Evolutionary conservation across 2,113 vertebrate species (phyloP).

Genomic region (Hippocampus zosterae): DNA sequence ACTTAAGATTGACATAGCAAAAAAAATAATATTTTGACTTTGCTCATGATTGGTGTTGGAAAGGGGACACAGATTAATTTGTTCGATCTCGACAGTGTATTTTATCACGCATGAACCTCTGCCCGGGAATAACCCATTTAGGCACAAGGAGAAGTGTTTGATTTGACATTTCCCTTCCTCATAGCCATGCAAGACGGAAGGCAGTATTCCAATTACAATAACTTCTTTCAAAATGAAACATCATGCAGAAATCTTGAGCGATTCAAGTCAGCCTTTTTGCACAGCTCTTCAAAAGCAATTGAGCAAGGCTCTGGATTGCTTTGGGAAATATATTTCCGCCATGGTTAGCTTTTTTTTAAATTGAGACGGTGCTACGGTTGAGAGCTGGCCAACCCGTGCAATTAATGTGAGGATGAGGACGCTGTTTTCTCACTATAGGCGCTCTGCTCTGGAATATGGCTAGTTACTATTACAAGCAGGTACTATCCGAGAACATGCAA

Average conservation of each 20-base stretch:
- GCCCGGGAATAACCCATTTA: neutral
- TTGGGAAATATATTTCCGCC: slow-evolving; percentile 18
- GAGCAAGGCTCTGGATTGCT: neutral
- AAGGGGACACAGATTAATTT: neutral
- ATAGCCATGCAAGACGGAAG: neutral
- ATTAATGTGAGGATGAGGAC: neutral
- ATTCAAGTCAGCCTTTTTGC: slow-evolving; percentile 24
- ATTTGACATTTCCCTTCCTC: neutral
- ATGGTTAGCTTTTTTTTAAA: neutral
- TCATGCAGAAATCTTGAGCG: slow-evolving; percentile 13
- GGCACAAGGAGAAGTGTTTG: neutral
- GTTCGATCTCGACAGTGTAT: neutral
- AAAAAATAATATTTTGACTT: slow-evolving; percentile 2
- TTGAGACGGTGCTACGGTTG: neutral
- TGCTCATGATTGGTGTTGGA: slow-evolving; percentile 10
- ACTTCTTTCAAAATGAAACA: slow-evolving; percentile 7
- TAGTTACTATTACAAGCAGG: slow-evolving; percentile 2
- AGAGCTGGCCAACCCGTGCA: neutral
- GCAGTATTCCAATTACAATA: slow-evolving; percentile 4
- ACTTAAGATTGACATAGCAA: neutral
- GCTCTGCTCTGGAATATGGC: neutral
- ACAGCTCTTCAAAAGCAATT: slow-evolving; percentile 17
- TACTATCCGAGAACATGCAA: slow-evolving; percentile 3
- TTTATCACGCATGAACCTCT: neutral
- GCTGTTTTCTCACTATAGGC: neutral